These are phyloP conservation scores for Augochlorella aurata DNA, from an alignment of 2,888 invertebrate genomes.

Conservation along the genomic window DNA sequence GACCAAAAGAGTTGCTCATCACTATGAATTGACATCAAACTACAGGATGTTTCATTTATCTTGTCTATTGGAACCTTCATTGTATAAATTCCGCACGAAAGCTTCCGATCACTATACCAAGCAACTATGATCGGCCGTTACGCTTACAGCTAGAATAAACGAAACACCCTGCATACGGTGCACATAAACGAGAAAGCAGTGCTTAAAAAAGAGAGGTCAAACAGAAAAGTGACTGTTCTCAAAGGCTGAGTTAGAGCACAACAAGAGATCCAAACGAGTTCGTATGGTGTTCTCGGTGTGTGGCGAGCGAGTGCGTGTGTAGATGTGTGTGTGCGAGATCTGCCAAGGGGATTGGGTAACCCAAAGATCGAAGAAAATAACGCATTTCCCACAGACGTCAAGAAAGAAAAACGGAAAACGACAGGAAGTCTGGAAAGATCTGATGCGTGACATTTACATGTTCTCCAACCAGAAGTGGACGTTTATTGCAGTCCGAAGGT, in stretches of 20 bases:
- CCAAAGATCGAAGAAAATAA: constrained; percentile 38
- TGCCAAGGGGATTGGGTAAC: constrained; percentile 49
- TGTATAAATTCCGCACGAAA: background rate
- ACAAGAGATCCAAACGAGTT: background rate
- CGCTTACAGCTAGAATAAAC: background rate
- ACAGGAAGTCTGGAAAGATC: constrained; percentile 31
- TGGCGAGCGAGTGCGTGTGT: constrained; percentile 4
- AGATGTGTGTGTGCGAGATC: constrained; percentile 11
- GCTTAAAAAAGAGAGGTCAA: constrained; percentile 33
- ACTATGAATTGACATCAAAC: background rate
- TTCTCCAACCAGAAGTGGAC: constrained; percentile 45
- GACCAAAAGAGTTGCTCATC: background rate
- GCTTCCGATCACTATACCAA: background rate
- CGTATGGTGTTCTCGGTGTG: background rate
- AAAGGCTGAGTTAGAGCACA: constrained; percentile 11
- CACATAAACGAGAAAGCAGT: constrained; percentile 28
- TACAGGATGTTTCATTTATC: constrained; percentile 17
- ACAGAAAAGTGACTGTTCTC: constrained; percentile 30
- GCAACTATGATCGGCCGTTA: background rate
- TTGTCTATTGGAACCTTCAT: background rate
- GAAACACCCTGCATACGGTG: constrained; percentile 11
- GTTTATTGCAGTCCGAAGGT: constrained; percentile 38
- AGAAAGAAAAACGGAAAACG: constrained; percentile 38
- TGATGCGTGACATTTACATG: constrained; percentile 52
- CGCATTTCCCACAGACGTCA: constrained; percentile 26